Conservation (phyloP, 2,797 vertebrate genomes). For the Aphelocoma californica region DNA sequence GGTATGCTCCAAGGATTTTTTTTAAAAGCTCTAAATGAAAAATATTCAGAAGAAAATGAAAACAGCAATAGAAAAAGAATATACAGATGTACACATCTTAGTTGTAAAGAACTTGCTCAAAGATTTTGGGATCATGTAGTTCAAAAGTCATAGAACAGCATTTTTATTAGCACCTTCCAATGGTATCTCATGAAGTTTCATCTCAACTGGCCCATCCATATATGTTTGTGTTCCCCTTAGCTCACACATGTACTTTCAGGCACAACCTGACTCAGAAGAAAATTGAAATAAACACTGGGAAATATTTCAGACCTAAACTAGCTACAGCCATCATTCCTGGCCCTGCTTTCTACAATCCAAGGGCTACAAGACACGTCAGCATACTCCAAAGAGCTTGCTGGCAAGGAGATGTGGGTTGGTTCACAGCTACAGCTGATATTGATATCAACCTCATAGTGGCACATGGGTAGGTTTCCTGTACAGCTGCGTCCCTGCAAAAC, state of each 20-base stretch:
- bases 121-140: not conserved
- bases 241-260: not conserved
- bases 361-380: not conserved
- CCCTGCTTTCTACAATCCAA: not conserved
- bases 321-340: not conserved
- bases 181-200: not conserved
- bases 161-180: not conserved
- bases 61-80: not conserved
- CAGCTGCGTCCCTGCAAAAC: not conserved
- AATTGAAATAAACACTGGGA: not conserved
- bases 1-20: not conserved
- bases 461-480: not conserved
- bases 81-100: not conserved
- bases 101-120: not conserved
- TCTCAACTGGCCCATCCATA: not conserved
- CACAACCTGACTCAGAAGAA: not conserved
- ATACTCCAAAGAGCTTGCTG: not conserved
- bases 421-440: not conserved
- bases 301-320: not conserved
- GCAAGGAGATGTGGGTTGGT: not conserved
- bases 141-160: not conserved
- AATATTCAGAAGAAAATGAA: not conserved
- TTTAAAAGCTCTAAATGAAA: not conserved
- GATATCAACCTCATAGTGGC: not conserved
- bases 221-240: not conserved